Evolutionary conservation across 2,888 invertebrate species (phyloP), one percentile per base, ranked within the genome.

Genomic region (Ypsolopha sequella): DNA sequence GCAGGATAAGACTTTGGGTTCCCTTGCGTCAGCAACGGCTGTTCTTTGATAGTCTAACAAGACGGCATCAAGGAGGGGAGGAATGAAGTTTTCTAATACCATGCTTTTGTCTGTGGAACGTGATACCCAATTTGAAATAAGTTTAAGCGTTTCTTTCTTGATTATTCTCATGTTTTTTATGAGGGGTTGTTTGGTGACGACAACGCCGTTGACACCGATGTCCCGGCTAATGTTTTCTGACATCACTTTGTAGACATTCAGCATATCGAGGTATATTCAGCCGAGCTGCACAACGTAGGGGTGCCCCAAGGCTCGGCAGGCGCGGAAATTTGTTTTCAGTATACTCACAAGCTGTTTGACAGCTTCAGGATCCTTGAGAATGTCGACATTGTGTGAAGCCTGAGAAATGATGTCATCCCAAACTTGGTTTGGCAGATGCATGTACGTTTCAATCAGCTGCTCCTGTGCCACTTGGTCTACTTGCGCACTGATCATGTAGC

Each of bases 341-440:
- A 99, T 99, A 85, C 97, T 98, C 52, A 95, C 95, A 56, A 99
- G 89, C 81, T 99, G 99, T 84, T 97, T 97, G 0, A 99, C 97
- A 62, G 97, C 95, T 72, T 98, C 97, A 62, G 94, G 93, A 79
- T 98, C 97, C 79, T 98, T 98, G 51, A 99, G 88, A 56, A 97
- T 94, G 68, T 98, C 97, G 7, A 98, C 98, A 88, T 98, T 97
- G 89, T 96, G 95, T 44, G 97, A 95, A 52, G 99, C 99, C 76
- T 97, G 95, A 63, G 94, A 95, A 66, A 99, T 98, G 52, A 99
- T 96, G 66, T 98, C 98, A 82, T 98, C 98, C 99, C 99, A 99
- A 36, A 90, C 97, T 87, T 96, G 95, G 87, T 99, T 99, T 10
- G 99, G 99, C 58, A 99, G 88, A 65, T 92, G 87, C 99, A 99